Base-by-base conservation (phyloP, 2,797 vertebrate genomes). In the Gymnoscopelus braueri region DNA sequence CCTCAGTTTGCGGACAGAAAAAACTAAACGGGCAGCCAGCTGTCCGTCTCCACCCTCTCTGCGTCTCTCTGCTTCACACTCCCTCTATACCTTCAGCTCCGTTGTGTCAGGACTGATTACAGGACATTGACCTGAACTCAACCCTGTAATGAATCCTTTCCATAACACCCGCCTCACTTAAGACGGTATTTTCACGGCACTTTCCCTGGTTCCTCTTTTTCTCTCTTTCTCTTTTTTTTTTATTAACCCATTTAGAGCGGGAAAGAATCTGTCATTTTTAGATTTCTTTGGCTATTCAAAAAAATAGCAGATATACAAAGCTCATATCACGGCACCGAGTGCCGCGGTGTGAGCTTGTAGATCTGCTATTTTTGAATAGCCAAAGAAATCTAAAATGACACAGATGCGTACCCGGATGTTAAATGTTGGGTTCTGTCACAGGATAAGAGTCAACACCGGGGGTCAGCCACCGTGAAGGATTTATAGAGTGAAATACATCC, bases 91-190 rank as follows among this genome's bases (percentile, higher is more conserved):
- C 72, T 74, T 79, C 74, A 52, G 66, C 74, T 72, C 71, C 69
- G 55, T 32, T n/a, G 71, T 82, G 77, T 79, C 71, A 71, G 63
- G 76, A 6, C 52, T 85, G 68, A 79, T 65, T 85, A 67, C 75
- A 78, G 48, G 84, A 74, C 54, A 5, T 72, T 85, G 88, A 92
- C 85, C 89, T 77, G 14, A 67, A 87, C 84, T 89, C 88, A 87
- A 69, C 79, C 86, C 80, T 79, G 86, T 89, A 92, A 90, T 74
- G 70, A 79, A 90, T 84, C 84, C 80, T 89, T 93, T 87, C 81
- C 88, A 92, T 90, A 92, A 92, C 88, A 92, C 88, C 85, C 90
- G 88, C 85, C 83, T 87, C 80, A 60, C 82, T 80, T 89, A 65
- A 81, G 24, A 87, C 81, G 69, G 82, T 90, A 75, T 87, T 87